These are phyloP conservation scores for Mya arenaria DNA, from an alignment of 1,140 invertebrate genomes.

Conservation along the genomic window DNA sequence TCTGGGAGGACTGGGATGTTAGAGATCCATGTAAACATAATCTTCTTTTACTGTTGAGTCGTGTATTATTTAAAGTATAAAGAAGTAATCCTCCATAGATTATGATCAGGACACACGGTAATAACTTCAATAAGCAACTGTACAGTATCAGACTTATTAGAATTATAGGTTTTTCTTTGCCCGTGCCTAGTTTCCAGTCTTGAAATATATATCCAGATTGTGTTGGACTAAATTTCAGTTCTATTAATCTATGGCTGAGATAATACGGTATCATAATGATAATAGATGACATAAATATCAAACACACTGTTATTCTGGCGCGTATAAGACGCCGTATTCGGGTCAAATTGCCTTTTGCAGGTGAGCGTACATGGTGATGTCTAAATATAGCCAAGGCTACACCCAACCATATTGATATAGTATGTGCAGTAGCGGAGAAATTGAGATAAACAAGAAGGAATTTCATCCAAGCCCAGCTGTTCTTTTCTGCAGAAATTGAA, in stretches of 20 bases:
- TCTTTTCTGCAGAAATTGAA: conserved; percentile 48
- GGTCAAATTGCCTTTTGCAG: conserved; percentile 85
- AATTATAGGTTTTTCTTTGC: conserved; percentile 56
- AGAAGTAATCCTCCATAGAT: conserved; percentile 81
- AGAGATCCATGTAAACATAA: conserved; percentile 65
- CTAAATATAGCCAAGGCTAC: conserved; percentile 95
- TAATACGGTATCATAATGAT: conserved; percentile 90
- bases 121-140: conserved; percentile 75
- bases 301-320: conserved; percentile 88
- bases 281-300: conserved; percentile 87
- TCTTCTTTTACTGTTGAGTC: conserved; percentile 61
- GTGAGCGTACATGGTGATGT: conserved; percentile 90
- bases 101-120: conserved; percentile 81
- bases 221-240: background rate
- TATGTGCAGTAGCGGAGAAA: conserved; percentile 92
- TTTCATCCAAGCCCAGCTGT: conserved; percentile 71
- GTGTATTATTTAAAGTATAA: conserved; percentile 75
- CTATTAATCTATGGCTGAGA: conserved; percentile 67
- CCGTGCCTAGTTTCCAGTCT: conserved; percentile 59
- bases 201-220: conserved; percentile 56
- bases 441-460: conserved; percentile 81
- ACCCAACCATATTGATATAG: conserved; percentile 95
- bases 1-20: conserved; percentile 1
- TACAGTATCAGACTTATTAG: conserved; percentile 74
- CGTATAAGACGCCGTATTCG: conserved; percentile 84